phyloP scores from a whole-genome alignment of 1,140 invertebrate species.

The Nilaparvata lugens region DNA sequence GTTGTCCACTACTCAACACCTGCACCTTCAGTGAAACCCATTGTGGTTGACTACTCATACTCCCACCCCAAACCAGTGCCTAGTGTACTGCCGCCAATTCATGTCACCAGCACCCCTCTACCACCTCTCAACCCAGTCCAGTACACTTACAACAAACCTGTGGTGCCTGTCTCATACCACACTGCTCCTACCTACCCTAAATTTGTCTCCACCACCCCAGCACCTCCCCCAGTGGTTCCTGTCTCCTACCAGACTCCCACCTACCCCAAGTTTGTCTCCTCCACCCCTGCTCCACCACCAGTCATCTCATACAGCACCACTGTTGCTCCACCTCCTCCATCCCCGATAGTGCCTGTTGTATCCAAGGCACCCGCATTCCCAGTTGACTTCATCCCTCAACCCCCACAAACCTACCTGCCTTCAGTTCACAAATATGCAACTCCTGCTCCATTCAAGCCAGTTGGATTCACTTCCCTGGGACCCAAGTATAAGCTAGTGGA shows the following conservation, averaged over 20 bases:
- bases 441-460: not conserved
- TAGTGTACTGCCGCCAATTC: slow-evolving; percentile 10
- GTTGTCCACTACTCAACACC: slow-evolving; percentile 19
- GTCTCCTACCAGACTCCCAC: not conserved
- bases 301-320: slow-evolving; percentile 7
- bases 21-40: slow-evolving; percentile 6
- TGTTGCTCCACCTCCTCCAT: not conserved
- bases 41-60: not conserved
- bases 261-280: not conserved
- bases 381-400: not conserved
- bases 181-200: not conserved
- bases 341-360: not conserved
- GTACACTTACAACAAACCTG: slow-evolving; percentile 16
- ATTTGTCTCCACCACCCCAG: not conserved
- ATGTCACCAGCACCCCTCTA: slow-evolving; percentile 11
- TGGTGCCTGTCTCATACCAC: not conserved
- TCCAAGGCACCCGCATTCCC: not conserved
- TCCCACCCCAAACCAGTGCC: slow-evolving; percentile 4
- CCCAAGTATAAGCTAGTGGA: not conserved
- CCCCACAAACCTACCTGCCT: not conserved
- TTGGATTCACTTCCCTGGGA: not conserved
- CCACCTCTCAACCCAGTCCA: slow-evolving; percentile 21
- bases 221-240: not conserved
- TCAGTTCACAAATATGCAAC: slow-evolving; percentile 7
- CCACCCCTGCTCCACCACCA: slow-evolving; percentile 4